phyloP scores from a whole-genome alignment of 2,888 invertebrate species.

The Athrips mouffetella region DNA sequence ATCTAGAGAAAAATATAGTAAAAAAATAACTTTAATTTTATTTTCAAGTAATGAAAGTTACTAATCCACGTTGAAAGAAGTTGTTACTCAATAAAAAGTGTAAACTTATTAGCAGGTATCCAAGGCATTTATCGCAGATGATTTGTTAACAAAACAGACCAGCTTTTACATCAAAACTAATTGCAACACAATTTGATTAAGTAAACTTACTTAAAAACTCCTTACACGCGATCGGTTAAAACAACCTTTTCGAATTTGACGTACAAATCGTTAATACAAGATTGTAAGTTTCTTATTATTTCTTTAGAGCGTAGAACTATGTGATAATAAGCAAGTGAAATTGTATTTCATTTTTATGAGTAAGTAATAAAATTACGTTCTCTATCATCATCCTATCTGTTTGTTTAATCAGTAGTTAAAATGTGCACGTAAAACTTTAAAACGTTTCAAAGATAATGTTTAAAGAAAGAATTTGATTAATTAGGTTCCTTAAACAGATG shows the following conservation, averaged over 20 bases:
- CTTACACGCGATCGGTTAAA: background rate
- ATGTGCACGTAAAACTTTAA: background rate
- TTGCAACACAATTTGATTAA: background rate
- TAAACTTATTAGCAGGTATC: too few species aligned
- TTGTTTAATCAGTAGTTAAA: background rate
- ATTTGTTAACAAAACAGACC: background rate
- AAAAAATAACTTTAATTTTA: too few species aligned
- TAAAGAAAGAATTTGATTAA: background rate
- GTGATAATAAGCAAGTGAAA: background rate
- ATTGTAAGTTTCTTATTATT: too few species aligned
- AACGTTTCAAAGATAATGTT: background rate
- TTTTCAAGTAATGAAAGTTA: too few species aligned
- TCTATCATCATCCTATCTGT: background rate
- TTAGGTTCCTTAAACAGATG: too few species aligned
- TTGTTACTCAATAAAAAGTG: too few species aligned
- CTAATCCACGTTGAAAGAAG: too few species aligned
- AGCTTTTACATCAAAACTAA: background rate
- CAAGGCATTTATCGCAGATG: background rate
- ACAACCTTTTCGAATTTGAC: background rate
- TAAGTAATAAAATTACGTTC: constrained; percentile 1
- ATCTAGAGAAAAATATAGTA: too few species aligned
- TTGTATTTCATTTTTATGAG: background rate
- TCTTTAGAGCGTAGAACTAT: too few species aligned
- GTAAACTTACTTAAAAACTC: background rate
- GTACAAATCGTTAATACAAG: too few species aligned